phyloP scores from a whole-genome alignment of 2,113 vertebrate genomes.

The Calcarius ornatus region DNA sequence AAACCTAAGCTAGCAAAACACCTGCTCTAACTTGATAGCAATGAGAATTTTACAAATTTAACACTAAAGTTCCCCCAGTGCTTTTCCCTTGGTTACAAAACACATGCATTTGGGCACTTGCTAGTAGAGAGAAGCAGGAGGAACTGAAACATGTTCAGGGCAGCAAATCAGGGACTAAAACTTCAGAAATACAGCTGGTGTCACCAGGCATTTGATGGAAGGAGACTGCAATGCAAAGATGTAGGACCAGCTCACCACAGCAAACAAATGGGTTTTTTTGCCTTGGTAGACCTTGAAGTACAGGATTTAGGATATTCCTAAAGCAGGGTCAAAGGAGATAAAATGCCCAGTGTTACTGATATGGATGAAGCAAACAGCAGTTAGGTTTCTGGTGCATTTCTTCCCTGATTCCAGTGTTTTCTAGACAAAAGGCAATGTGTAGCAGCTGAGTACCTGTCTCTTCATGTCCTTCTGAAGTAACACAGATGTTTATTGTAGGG shows the following conservation, averaged over 20 bases:
- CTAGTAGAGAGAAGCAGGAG: neutral
- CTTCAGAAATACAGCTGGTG: neutral
- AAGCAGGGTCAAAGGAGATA: neutral
- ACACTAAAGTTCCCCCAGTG: neutral
- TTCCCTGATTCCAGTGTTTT: neutral
- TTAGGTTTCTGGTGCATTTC: neutral
- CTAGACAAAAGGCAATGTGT: neutral
- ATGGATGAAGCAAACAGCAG: neutral
- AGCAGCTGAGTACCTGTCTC: neutral
- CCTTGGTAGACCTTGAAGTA: neutral
- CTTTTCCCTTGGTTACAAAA: neutral
- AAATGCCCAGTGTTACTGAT: neutral
- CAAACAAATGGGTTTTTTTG: neutral
- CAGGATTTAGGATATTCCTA: neutral
- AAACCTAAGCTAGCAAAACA: neutral
- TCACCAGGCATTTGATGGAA: neutral
- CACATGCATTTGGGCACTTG: neutral
- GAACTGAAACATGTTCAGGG: neutral
- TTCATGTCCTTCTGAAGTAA: accelerated
- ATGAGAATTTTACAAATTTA: neutral
- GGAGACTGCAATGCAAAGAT: neutral
- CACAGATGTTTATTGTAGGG: neutral
- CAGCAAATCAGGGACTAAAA: neutral
- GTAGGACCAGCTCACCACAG: neutral
- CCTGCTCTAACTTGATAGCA: neutral